phyloP scores from a whole-genome alignment of 2,113 vertebrate genomes.

The Antechinus stuartii region DNA sequence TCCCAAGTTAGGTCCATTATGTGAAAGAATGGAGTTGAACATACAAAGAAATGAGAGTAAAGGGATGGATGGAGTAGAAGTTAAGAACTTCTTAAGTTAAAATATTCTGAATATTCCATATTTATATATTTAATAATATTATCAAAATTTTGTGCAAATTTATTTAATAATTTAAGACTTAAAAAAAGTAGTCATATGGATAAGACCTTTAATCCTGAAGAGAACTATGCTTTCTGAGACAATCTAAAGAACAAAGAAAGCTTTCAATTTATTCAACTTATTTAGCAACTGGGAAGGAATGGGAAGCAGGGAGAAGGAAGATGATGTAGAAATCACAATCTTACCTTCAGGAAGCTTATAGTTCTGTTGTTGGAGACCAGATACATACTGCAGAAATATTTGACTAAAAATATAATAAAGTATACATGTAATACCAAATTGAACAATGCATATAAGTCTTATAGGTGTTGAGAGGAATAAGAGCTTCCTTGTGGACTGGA shows the following conservation, averaged over 20 bases:
- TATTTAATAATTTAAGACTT: background rate
- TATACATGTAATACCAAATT: background rate
- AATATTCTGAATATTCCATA: background rate
- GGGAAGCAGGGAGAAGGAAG: background rate
- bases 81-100: background rate
- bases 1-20: background rate
- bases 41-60: background rate
- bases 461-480: constrained; percentile 11
- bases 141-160: background rate
- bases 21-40: background rate
- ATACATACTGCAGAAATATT: background rate
- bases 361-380: background rate
- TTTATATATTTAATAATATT: background rate
- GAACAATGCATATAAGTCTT: background rate
- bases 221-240: background rate
- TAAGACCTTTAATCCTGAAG: background rate
- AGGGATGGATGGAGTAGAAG: background rate
- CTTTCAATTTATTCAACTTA: background rate
- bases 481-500: background rate
- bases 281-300: background rate
- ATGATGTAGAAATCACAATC: background rate
- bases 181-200: background rate
- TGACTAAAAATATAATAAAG: background rate
- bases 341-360: background rate
- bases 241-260: background rate